These are phyloP conservation scores for Perithous albicinctus DNA, from an alignment of 2,888 invertebrate genomes.

Conservation along the genomic window DNA sequence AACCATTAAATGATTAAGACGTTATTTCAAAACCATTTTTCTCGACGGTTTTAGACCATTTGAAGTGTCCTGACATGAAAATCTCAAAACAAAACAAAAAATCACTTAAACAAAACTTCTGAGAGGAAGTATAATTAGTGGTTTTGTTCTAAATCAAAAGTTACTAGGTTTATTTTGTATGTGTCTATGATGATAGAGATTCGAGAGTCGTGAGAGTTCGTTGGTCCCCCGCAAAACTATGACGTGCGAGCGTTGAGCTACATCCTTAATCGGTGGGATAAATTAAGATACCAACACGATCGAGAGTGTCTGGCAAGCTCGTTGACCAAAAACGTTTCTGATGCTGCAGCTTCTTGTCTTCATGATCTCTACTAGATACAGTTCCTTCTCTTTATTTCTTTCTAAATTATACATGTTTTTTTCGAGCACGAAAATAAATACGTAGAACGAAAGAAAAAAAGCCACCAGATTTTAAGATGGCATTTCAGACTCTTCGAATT, in stretches of 20 bases:
- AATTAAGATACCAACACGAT: conserved; percentile 19
- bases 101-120: no score
- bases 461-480: not conserved
- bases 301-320: conserved; percentile 33
- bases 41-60: no score
- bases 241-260: conserved; percentile 71
- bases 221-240: conserved; percentile 78
- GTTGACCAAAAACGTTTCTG: conserved; percentile 75
- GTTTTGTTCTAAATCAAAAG: not conserved
- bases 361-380: not conserved
- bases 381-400: no score
- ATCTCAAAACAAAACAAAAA: no score
- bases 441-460: not conserved
- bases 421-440: not conserved
- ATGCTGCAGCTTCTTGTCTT: conserved; percentile 67
- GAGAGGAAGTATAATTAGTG: no score
- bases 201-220: conserved; percentile 75
- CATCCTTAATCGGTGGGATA: conserved; percentile 32
- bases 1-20: no score
- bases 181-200: not conserved
- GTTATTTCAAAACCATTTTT: no score
- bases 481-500: not conserved
- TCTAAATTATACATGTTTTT: not conserved
- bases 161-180: conserved; percentile 1
- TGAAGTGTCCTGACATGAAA: no score